Conservation (phyloP, 2,797 vertebrate genomes). For the Takifugu rubripes region DNA sequence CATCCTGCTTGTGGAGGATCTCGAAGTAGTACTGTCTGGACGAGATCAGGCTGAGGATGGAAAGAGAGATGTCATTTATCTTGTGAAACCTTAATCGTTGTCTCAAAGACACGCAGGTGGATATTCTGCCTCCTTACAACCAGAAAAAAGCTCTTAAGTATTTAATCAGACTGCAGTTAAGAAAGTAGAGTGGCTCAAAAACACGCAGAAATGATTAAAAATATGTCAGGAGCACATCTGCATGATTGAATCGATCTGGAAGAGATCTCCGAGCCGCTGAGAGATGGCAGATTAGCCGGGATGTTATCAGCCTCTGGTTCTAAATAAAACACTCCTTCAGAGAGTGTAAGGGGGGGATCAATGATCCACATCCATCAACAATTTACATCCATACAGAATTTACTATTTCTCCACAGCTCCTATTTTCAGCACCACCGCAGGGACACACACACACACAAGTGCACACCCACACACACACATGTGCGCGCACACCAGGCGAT, state of each 20-base stretch:
- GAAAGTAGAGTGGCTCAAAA: slow-evolving; percentile 14
- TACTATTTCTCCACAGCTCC: slow-evolving; percentile 26
- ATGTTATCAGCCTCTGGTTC: slow-evolving; percentile 34
- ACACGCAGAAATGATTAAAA: slow-evolving; percentile 18
- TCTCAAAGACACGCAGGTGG: neutral
- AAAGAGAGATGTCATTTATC: slow-evolving; percentile 22
- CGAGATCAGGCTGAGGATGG: slow-evolving; percentile 79
- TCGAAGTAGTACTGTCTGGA: slow-evolving; percentile 97
- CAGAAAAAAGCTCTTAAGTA: too few relatives aligned
- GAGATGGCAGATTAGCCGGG: slow-evolving; percentile 25
- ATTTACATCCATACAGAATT: slow-evolving; percentile 33
- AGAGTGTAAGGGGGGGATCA: slow-evolving; percentile 34
- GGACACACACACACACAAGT: slow-evolving; percentile 12
- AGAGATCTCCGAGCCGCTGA: slow-evolving; percentile 18
- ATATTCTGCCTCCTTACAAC: too few relatives aligned
- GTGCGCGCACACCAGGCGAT: neutral
- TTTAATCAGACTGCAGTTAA: slow-evolving; percentile 8
- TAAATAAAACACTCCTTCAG: slow-evolving; percentile 43
- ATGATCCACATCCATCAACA: slow-evolving; percentile 52
- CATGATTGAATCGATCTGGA: slow-evolving; percentile 27
- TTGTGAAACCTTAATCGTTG: neutral
- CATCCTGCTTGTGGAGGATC: slow-evolving; percentile 97
- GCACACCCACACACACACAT: slow-evolving; percentile 14
- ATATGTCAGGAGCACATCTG: slow-evolving; percentile 7
- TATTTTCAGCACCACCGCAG: neutral